Base-by-base conservation (phyloP, 2,888 invertebrate species). In the Imbricaverruca yamaguchii region DNA sequence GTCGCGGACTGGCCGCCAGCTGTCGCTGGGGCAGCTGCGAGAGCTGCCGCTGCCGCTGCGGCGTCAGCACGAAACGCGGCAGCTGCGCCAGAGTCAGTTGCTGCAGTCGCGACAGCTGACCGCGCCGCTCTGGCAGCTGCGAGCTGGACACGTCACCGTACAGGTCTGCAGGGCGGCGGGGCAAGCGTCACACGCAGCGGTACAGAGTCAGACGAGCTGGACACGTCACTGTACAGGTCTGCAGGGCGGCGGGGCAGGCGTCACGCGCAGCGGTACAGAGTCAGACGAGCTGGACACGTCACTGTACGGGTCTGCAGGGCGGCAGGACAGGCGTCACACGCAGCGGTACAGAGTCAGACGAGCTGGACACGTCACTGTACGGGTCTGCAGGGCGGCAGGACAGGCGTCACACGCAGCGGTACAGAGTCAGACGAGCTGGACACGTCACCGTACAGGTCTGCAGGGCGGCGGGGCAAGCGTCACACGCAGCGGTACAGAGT, bases 41-140 rank as follows among this genome's bases (percentile, higher is more conserved):
- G 59, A 80, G 80, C 79, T 80, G 80, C 39, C 55, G 55, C 78
- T 57, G 79, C 67, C 78, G 56, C 65, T 13, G 18, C 65, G 65
- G 65, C 65, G 65, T 69, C 69, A 69, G 83, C 63, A 82, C 65
- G 25, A 82, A 80, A 69, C 82, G 83, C 23, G 83, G 83, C 61
- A 83, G 55, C 79, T 83, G 79, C 61, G 83, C 65, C 39, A 83
- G 57, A 21, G 82, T 65, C 25, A 83, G 81, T 79, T 82, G 81
- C 80, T 82, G 83, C 15, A 83, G 80, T 25, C 83, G 67, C 18
- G 82, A 56, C 77, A 77, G 77, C 77, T 77, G 77, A 9, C 77
- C 77, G 77, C 77, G 69, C 39, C 69, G 69, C 69, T 39, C 25
- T 2, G 69, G 69, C 69, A 69, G 69, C 69, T 56, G 77, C 56